Conservation (phyloP, 1,140 invertebrate genomes). For the Venturia canescens region DNA sequence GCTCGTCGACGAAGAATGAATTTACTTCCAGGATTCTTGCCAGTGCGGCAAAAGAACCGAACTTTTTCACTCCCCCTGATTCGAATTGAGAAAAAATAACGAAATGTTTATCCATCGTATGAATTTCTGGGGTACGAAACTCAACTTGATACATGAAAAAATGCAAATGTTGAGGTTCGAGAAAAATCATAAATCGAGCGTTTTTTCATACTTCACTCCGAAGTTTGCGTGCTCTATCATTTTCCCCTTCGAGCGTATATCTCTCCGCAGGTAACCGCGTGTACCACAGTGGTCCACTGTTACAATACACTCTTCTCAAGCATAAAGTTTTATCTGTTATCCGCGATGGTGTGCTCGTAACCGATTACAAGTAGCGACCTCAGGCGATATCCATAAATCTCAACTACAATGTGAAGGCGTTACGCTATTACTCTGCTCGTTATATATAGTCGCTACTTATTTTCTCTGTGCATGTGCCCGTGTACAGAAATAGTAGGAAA, state of each 20-base stretch:
- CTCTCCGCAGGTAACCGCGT: not conserved
- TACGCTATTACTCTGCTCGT: conserved; percentile 42
- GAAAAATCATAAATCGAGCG: not conserved
- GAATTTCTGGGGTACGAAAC: no score
- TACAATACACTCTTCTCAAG: conserved; percentile 38
- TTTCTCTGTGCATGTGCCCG: not conserved
- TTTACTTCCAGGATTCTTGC: no score
- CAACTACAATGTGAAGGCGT: conserved; percentile 45
- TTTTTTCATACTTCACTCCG: not conserved
- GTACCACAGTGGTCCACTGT: not conserved
- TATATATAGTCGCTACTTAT: conserved; percentile 20
- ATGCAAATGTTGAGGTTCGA: no score
- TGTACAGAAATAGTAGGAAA: not conserved
- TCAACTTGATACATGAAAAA: no score
- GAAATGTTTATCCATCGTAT: no score
- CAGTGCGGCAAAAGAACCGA: no score
- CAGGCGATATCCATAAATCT: conserved; percentile 50
- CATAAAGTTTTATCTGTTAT: conserved; percentile 38
- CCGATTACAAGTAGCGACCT: conserved; percentile 52
- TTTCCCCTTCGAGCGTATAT: conserved; percentile 1
- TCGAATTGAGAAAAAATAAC: no score
- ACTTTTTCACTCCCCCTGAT: no score
- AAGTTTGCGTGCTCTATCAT: conserved; percentile 34
- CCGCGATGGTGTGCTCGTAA: conserved; percentile 37
- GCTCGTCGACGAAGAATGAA: no score